Percentiles rank a stretch among this genome's conserved stretches.
These are phyloP conservation scores for Strongylocentrotus purpuratus DNA, from an alignment of 35 echinoderm and acorn worm species.

Conservation along the genomic window DNA sequence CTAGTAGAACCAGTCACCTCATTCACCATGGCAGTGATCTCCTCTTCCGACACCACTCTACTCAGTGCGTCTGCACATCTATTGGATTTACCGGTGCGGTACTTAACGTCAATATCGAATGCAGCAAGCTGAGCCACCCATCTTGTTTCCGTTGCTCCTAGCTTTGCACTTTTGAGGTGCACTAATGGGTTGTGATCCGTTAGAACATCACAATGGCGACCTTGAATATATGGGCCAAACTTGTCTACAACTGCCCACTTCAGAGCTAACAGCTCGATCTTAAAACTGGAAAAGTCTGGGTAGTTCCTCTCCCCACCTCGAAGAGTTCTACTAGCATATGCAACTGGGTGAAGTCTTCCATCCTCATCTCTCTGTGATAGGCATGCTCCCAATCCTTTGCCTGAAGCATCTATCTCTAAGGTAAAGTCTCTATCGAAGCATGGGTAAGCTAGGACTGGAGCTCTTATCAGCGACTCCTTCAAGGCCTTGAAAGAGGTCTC, in stretches of 20 bases:
- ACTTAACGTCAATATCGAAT: no score
- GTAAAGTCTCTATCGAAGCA: no score
- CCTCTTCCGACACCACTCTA: neutral
- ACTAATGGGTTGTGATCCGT: conserved; percentile 62
- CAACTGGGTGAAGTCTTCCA: conserved; percentile 29
- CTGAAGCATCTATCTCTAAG: no score
- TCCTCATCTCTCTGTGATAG: conserved; percentile 42
- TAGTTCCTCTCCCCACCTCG: conserved; percentile 30
- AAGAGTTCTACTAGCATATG: conserved; percentile 31
- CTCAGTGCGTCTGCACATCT: neutral
- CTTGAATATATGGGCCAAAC: conserved; percentile 50
- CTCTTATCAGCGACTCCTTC: no score
- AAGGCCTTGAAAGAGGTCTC: conserved; percentile 55
- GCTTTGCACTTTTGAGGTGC: no score
- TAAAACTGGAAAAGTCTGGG: no score
- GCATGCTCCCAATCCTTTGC: conserved; percentile 39
- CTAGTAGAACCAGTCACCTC: neutral
- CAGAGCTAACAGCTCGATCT: no score
- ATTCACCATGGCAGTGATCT: neutral
- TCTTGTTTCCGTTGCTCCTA: conserved; percentile 51
- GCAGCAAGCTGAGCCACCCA: no score
- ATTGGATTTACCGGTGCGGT: no score
- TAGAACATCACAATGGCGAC: neutral
- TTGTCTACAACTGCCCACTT: conserved; percentile 69
- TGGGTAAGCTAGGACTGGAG: no score